Percentiles rank a stretch among this genome's conserved stretches.
These are phyloP conservation scores for Orius insidiosus DNA, from an alignment of 1,140 invertebrate species.

Conservation along the genomic window DNA sequence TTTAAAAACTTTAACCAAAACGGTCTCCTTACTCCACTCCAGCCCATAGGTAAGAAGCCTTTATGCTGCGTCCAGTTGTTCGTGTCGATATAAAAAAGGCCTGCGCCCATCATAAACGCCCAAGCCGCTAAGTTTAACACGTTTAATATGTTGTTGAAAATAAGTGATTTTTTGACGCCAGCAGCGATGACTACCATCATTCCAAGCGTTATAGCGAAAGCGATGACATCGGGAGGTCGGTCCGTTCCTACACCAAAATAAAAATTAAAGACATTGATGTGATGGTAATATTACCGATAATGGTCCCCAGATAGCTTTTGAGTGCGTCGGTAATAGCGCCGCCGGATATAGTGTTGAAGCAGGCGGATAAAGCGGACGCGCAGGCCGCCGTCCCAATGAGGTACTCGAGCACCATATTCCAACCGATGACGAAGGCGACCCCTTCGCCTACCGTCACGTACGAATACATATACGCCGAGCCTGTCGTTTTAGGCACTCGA, in stretches of 20 bases:
- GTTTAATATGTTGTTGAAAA: slow-evolving; percentile 83
- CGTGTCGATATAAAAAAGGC: slow-evolving; percentile 69
- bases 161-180: slow-evolving; percentile 79
- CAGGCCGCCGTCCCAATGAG: slow-evolving; percentile 46
- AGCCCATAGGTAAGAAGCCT: slow-evolving; percentile 50
- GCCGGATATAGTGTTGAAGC: slow-evolving; percentile 65
- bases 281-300: too few species aligned
- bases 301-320: slow-evolving; percentile 47
- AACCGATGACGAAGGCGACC: slow-evolving; percentile 58
- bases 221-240: slow-evolving; percentile 67
- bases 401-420: slow-evolving; percentile 81
- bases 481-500: slow-evolving; percentile 68
- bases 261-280: too few species aligned
- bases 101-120: slow-evolving; percentile 79
- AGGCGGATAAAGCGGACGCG: slow-evolving; percentile 78
- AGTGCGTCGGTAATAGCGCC: slow-evolving; percentile 52
- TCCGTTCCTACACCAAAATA: too few species aligned
- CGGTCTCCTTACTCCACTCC: slow-evolving; percentile 34
- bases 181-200: slow-evolving; percentile 77
- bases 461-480: slow-evolving; percentile 73
- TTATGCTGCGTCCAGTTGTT: slow-evolving; percentile 62
- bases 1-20: slow-evolving; percentile 64
- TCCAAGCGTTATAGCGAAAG: slow-evolving; percentile 64
- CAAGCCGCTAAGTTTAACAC: slow-evolving; percentile 70
- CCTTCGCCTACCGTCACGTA: slow-evolving; percentile 75